phyloP scores from a whole-genome alignment of 2,113 vertebrate genomes.

The Thomomys bottae region DNA sequence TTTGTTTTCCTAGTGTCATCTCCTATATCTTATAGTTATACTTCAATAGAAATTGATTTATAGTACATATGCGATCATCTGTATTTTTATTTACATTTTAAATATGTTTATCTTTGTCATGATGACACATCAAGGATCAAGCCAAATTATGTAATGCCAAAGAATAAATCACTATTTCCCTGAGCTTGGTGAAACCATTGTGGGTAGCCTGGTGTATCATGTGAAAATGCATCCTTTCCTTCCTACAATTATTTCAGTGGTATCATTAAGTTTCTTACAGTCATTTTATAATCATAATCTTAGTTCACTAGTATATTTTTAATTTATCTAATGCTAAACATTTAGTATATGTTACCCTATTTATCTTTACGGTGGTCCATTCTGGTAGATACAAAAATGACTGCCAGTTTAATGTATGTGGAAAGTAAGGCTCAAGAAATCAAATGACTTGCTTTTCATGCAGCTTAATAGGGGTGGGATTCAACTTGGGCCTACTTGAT shows the following conservation, averaged over 20 bases:
- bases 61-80: no score
- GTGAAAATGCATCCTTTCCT: neutral
- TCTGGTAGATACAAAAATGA: neutral
- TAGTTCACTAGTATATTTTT: neutral
- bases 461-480: neutral
- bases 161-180: neutral
- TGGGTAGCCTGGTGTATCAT: accelerated
- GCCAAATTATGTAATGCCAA: neutral
- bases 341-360: neutral
- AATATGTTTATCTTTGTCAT: neutral
- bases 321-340: neutral
- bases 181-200: neutral
- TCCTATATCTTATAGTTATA: neutral
- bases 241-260: neutral
- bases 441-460: neutral
- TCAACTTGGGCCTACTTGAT: neutral
- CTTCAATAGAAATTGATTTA: no score
- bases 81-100: neutral
- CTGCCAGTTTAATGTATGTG: neutral
- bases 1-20: constrained; percentile 32
- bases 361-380: neutral
- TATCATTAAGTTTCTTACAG: neutral
- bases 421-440: neutral
- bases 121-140: neutral
- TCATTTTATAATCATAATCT: neutral